Evolutionary conservation across 1,140 invertebrate species (phyloP).

Genomic region (Streblospio benedicti): DNA sequence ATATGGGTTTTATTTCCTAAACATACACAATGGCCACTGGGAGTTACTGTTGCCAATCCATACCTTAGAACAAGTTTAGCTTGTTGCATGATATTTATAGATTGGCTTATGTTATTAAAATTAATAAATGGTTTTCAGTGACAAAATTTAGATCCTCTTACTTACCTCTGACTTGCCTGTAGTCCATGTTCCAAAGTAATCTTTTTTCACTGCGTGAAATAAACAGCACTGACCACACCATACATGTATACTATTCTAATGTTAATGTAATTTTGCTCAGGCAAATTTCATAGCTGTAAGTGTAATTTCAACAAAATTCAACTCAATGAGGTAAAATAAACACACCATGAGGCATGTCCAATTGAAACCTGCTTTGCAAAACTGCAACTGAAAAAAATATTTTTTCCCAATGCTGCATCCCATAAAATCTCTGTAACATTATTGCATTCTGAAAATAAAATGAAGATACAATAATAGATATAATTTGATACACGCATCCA

Average conservation of each 20-base stretch:
- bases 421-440: conserved; percentile 65
- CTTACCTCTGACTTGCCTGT: conserved; percentile 72
- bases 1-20: too few relatives aligned
- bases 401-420: conserved; percentile 76
- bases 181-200: conserved; percentile 47
- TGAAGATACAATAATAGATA: background rate
- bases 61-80: too few relatives aligned
- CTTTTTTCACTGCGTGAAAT: background rate
- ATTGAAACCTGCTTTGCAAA: conserved; percentile 86
- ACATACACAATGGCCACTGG: too few relatives aligned
- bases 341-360: conserved; percentile 62
- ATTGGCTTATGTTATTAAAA: too few relatives aligned
- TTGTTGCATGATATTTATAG: too few relatives aligned
- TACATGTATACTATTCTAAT: background rate
- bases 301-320: background rate
- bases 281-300: background rate
- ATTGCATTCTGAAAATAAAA: conserved; percentile 54
- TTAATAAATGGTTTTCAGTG: too few relatives aligned
- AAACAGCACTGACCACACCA: background rate
- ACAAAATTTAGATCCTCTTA: conserved; percentile 82
- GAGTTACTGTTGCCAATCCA: too few relatives aligned
- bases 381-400: conserved; percentile 90
- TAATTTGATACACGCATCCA: background rate
- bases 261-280: background rate
- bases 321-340: background rate